Evolutionary conservation across 2,888 invertebrate genomes (phyloP).

Genomic region (Micoletzkya japonica): DNA sequence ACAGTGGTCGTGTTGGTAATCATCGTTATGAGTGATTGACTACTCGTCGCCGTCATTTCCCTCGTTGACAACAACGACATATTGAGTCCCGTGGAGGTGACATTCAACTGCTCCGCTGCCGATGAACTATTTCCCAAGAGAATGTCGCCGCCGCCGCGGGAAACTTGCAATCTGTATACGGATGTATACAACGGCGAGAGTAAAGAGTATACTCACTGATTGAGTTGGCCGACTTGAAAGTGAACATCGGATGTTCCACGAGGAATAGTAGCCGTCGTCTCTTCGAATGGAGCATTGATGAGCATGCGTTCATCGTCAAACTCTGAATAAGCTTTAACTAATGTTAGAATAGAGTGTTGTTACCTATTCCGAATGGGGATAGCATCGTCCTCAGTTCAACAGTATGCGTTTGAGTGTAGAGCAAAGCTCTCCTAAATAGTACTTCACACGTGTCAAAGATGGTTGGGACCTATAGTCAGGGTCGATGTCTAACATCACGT

Average conservation of each 20-base stretch:
- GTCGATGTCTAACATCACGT: slow-evolving; percentile 23
- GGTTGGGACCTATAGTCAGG: slow-evolving; percentile 15
- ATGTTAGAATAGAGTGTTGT: background rate
- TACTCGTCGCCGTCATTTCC: slow-evolving; percentile 14
- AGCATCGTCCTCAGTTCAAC: slow-evolving; percentile 19
- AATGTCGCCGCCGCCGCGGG: slow-evolving; percentile 20
- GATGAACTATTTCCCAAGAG: slow-evolving; percentile 5
- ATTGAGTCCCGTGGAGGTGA: slow-evolving; percentile 7
- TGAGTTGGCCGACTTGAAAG: slow-evolving; percentile 11
- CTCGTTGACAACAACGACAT: slow-evolving; percentile 17
- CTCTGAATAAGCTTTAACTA: background rate
- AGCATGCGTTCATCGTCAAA: slow-evolving; percentile 25
- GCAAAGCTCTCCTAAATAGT: slow-evolving; percentile 7
- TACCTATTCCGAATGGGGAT: slow-evolving; percentile 18
- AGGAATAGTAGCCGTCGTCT: slow-evolving; percentile 11
- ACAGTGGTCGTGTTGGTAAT: slow-evolving; percentile 28
- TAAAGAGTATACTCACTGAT: slow-evolving; percentile 10
- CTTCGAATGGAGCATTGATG: slow-evolving; percentile 24
- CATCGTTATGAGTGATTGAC: slow-evolving; percentile 19
- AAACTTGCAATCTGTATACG: slow-evolving; percentile 4
- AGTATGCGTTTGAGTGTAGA: slow-evolving; percentile 23
- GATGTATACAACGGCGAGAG: background rate
- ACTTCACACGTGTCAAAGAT: background rate
- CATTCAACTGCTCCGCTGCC: slow-evolving; percentile 8
- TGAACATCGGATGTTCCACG: slow-evolving; percentile 6